Evolutionary conservation across 2,888 invertebrate species (phyloP).

Genomic region (Lapara coniferarum): DNA sequence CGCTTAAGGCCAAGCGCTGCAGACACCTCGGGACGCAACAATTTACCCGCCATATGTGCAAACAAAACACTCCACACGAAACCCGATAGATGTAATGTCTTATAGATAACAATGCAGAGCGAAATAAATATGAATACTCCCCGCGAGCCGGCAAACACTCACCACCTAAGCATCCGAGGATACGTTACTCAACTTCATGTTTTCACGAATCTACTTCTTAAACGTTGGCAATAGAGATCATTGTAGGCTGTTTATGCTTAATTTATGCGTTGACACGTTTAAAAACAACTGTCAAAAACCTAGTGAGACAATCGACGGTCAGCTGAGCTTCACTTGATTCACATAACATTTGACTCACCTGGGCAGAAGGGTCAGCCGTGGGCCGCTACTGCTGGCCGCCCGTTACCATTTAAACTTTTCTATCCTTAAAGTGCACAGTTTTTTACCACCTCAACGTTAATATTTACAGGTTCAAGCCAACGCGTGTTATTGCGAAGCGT

Average conservation of each 20-base stretch:
- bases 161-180: slow-evolving; percentile 40
- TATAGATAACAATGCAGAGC: slow-evolving; percentile 28
- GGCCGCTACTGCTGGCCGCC: slow-evolving; percentile 47
- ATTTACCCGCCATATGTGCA: slow-evolving; percentile 50
- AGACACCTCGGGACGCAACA: slow-evolving; percentile 36
- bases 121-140: slow-evolving; percentile 49
- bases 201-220: slow-evolving; percentile 26
- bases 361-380: slow-evolving; percentile 46
- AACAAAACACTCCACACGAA: slow-evolving; percentile 38
- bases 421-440: slow-evolving; percentile 60
- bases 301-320: slow-evolving; percentile 30
- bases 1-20: not conserved
- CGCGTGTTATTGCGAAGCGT: slow-evolving; percentile 65
- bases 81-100: slow-evolving; percentile 16
- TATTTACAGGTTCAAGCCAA: slow-evolving; percentile 61
- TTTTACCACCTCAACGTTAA: slow-evolving; percentile 65
- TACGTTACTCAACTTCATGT: slow-evolving; percentile 35
- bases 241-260: slow-evolving; percentile 41
- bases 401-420: slow-evolving; percentile 55
- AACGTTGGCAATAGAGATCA: slow-evolving; percentile 31
- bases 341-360: slow-evolving; percentile 59
- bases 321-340: slow-evolving; percentile 36
- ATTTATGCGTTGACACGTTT: slow-evolving; percentile 61
- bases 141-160: slow-evolving; percentile 40
- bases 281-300: slow-evolving; percentile 53